A percentile compares a stretch with the other conserved stretches of the same genome.
Conservation (phyloP, 2,888 invertebrate genomes). For the Ectemnius continuus region DNA sequence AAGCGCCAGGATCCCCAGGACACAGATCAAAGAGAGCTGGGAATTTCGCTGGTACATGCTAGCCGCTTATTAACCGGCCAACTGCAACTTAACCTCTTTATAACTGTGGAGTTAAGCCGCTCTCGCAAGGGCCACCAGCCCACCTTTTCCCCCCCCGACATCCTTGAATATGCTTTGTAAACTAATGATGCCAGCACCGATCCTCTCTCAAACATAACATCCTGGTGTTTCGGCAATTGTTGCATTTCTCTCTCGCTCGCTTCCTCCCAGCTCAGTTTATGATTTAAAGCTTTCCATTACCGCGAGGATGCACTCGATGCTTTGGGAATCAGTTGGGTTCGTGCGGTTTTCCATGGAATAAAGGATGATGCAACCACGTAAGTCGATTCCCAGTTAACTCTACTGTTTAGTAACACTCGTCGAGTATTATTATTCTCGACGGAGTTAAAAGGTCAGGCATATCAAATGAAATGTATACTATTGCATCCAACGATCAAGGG, state of each 20-base stretch:
- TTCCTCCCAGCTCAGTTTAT: no score
- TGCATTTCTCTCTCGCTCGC: background rate
- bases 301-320: no score
- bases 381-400: no score
- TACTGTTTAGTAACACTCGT: no score
- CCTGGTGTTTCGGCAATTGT: conserved; percentile 3
- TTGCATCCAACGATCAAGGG: no score
- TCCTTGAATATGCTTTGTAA: background rate
- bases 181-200: background rate
- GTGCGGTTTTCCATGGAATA: no score
- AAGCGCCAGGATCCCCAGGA: conserved; percentile 33
- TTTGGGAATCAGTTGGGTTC: no score
- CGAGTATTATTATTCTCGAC: no score
- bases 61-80: conserved; percentile 15
- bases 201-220: background rate
- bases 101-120: conserved; percentile 30
- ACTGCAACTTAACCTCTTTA: conserved; percentile 29
- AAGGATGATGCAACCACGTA: no score
- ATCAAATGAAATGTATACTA: no score
- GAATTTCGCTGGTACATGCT: conserved; percentile 38
- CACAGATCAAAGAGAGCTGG: conserved; percentile 20
- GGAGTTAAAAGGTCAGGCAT: no score
- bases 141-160: background rate
- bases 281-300: no score
- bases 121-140: background rate